These are phyloP conservation scores for Tokudaia muenninki DNA, from an alignment of 2,797 vertebrate species.

Conservation along the genomic window DNA sequence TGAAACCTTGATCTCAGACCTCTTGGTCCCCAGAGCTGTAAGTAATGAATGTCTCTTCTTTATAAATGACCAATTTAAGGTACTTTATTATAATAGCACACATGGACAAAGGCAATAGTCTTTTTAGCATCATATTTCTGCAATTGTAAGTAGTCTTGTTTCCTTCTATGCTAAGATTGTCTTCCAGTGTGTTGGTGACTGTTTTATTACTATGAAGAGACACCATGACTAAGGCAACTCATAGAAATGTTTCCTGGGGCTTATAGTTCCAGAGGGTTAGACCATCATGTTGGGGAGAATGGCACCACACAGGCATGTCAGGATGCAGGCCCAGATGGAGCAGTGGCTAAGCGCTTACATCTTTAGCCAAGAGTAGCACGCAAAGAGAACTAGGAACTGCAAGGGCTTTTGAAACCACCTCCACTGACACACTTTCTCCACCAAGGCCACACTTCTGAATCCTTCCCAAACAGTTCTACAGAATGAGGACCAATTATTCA, in stretches of 20 bases:
- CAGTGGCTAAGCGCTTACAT: not conserved
- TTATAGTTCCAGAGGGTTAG: not conserved
- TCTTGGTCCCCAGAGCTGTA: too few relatives aligned
- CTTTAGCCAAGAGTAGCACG: not conserved
- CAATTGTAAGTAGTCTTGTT: not conserved
- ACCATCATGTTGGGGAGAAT: too few relatives aligned
- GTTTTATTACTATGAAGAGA: not conserved
- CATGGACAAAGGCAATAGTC: not conserved
- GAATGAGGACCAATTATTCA: not conserved
- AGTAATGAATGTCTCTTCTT: not conserved
- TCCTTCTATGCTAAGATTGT: too few relatives aligned
- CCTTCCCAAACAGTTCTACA: not conserved
- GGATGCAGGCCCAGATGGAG: not conserved
- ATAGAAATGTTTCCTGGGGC: not conserved
- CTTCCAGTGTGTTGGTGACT: not conserved
- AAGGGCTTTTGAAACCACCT: not conserved
- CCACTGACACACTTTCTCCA: not conserved
- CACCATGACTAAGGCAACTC: not conserved
- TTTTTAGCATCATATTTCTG: constrained; percentile 42
- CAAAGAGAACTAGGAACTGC: not conserved
- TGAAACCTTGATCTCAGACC: not conserved
- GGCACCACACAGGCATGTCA: not conserved
- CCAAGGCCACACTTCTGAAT: not conserved
- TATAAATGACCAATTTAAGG: too few relatives aligned
- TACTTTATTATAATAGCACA: not conserved